Base-by-base conservation (phyloP, 2,797 vertebrate genomes). In the Thaleichthys pacificus region DNA sequence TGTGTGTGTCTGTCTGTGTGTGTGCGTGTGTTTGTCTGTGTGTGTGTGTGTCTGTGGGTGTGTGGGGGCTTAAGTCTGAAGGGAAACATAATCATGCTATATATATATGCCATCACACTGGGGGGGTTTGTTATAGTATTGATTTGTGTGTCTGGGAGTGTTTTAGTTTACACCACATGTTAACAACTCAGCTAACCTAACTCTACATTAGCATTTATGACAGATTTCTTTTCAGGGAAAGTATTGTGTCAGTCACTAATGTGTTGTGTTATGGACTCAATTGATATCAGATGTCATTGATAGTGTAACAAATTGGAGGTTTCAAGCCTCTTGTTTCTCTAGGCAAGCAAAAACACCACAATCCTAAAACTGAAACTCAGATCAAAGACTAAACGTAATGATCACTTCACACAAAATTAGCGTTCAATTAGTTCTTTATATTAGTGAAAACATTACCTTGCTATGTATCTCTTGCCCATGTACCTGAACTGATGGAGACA, bases 401-500 rank as follows among this genome's bases (percentile, higher is more conserved):
- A 54, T 54, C 51, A 6, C 38, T 11, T 17, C 51, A 54, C 51
- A 54, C 17, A 54, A 54, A 54, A 19, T 54, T 5, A 3, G 51
- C 51, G 5, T 54, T 54, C 5, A 54, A 54, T 54, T 5, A 2
- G 3, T 51, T 49, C 21, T 63, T 32, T 63, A 63, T 60, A 9
- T 60, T 67, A 9, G 42, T 67, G 38, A 72, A 38, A 66, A 92
- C 92, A 89, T 96, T 99, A 99, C 98, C 98, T 99, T 91, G 96
- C 96, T 69, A 99, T 99, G 85, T 97, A 96, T 89, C 98, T 89
- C 73, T 99, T 99, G 21, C 98, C 98, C 97, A 98, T 97, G 86
- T 99, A 99, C 92, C 94, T 96, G 93, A 99, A 99, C 92, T 99
- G 98, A 91, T 98, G 96, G 62, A 99, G 92, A 81, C 97, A 99